Conservation (phyloP, 2,888 invertebrate species). For the Aphrophora alni region DNA sequence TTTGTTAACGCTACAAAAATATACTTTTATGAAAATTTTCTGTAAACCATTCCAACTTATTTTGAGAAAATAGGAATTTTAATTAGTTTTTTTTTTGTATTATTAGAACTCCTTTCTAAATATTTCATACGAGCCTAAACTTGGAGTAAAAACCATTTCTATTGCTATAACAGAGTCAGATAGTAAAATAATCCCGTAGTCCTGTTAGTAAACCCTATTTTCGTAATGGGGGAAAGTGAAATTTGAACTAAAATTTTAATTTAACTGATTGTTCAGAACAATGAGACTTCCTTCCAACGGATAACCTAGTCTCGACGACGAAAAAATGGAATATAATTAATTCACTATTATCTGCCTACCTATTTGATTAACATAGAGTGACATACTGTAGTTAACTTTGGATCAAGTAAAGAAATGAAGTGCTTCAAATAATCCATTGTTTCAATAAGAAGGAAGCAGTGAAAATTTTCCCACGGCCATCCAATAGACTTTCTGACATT, state of each 20-base stretch:
- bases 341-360: not conserved
- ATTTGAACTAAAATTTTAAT: not conserved
- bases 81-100: too few species aligned
- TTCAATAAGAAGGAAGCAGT: not conserved
- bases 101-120: too few species aligned
- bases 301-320: not conserved
- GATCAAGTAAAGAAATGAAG: not conserved
- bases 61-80: too few species aligned
- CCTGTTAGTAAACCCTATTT: too few species aligned
- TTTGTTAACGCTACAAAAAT: too few species aligned
- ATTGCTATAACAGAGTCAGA: too few species aligned
- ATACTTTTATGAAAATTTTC: too few species aligned
- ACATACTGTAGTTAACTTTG: not conserved
- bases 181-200: too few species aligned
- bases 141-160: too few species aligned
- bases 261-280: not conserved
- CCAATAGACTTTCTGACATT: conserved; percentile 1
- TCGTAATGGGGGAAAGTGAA: too few species aligned
- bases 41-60: too few species aligned
- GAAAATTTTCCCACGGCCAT: conserved; percentile 1
- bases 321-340: not conserved
- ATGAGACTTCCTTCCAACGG: not conserved
- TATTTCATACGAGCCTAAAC: too few species aligned
- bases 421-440: not conserved
- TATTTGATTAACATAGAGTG: not conserved